Conservation (phyloP, 2,113 vertebrate species). For the Rhinolophus ferrumequinum region DNA sequence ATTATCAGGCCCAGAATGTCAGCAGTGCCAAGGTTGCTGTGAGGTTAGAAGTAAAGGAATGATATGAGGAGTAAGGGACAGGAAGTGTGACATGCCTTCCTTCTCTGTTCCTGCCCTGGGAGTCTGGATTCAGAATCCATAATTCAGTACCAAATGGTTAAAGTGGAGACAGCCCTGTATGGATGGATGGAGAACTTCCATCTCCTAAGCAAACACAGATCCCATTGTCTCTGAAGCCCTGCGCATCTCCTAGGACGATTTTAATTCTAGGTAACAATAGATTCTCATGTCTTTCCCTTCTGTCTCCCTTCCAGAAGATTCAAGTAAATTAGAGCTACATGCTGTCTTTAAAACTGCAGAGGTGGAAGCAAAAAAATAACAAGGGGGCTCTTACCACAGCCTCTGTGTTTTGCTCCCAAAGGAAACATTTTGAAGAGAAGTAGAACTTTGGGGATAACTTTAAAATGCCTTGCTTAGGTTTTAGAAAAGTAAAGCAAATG, state of each 20-base stretch:
- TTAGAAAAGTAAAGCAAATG: neutral
- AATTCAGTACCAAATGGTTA: neutral
- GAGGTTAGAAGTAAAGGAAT: neutral
- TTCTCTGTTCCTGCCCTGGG: neutral
- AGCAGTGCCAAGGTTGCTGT: neutral
- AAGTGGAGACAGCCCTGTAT: neutral
- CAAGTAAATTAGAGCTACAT: slow-evolving; percentile 10
- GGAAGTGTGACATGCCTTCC: neutral
- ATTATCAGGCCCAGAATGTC: neutral
- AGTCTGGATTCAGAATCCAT: neutral
- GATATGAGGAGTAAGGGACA: neutral
- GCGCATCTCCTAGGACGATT: neutral
- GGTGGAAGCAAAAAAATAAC: neutral
- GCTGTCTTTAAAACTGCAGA: neutral
- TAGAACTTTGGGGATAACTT: neutral
- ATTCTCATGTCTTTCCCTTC: neutral
- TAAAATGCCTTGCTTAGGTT: neutral
- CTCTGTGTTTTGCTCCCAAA: neutral
- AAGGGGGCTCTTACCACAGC: neutral
- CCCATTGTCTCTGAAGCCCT: neutral
- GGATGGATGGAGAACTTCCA: neutral
- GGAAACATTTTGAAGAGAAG: neutral
- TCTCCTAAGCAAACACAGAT: neutral
- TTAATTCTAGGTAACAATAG: neutral
- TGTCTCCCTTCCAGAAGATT: neutral